Evolutionary conservation across 2,888 invertebrate genomes (phyloP), one percentile per base, ranked within the genome.

Genomic region (Drosophila affinis): DNA sequence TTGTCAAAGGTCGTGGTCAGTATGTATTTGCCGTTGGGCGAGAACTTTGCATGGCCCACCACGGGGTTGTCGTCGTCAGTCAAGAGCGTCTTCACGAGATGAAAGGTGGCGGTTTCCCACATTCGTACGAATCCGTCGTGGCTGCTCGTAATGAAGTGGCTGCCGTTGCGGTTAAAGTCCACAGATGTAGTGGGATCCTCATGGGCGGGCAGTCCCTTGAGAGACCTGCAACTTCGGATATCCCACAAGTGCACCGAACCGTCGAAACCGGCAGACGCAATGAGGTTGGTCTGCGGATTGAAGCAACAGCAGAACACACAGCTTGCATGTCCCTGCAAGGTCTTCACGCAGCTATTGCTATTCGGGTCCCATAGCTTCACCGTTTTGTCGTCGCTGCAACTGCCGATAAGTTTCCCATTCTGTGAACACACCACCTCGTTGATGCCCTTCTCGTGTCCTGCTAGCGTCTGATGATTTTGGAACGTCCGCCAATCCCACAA

Each of bases 241-340:
- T 99, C 99, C 99, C 99, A 99, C 91, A 99, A 98, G 76, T 98
- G 94, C 1, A 99, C 99, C 91, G 98, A 98, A 92, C 99, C 99
- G 90, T 99, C 99, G 93, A 99, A 99, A 93, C 99, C 99, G 76
- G 99, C 99, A 27, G 99, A 99, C 21, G 98, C 99, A 90, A 99
- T 98, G 77, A 99, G 94, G 93, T 99, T 99, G 59, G 98, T 98
- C 93, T 99, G 99, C 64, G 99, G 99, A 92, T 99, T 99, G 92
- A 99, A 99, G 93, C 98, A 98, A 92, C 99, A 99, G 92, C 99
- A 99, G 92, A 99, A 99, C 0, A 99, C 99, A 91, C 98, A 98
- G 92, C 98, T 98, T 90, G 97, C 97, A 93, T 99, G 99, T 3
- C 99, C 99, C 92, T 98, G 98, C 62, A 99, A 93, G 0, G 98